Evolutionary conservation across 2,113 vertebrate species (phyloP).

Genomic region (Notechis scutatus): DNA sequence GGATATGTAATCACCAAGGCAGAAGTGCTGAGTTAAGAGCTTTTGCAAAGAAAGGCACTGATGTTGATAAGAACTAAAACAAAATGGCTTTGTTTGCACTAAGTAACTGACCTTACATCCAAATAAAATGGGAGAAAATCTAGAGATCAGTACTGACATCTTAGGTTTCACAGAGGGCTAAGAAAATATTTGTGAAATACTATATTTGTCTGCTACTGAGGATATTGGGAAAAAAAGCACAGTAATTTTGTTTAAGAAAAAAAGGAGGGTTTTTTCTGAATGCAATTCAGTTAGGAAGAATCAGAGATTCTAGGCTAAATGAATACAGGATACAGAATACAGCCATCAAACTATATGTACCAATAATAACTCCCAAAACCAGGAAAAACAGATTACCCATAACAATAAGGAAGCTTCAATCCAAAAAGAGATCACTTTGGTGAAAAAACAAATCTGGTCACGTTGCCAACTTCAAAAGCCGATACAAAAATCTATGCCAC

Average conservation of each 20-base stretch:
- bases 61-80: constrained; percentile 47
- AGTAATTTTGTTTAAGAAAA: constrained; percentile 37
- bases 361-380: too few species aligned
- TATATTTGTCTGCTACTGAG: constrained; percentile 31
- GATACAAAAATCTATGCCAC: too few species aligned
- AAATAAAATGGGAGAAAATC: constrained; percentile 51
- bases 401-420: too few species aligned
- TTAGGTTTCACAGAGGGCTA: constrained; percentile 33
- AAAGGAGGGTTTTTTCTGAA: constrained; percentile 31
- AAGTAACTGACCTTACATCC: constrained; percentile 49
- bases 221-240: constrained; percentile 20
- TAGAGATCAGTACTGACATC: constrained; percentile 41
- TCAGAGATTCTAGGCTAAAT: not conserved
- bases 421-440: too few species aligned
- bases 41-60: constrained; percentile 40
- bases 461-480: too few species aligned
- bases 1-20: constrained; percentile 36
- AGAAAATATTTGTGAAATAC: constrained; percentile 44
- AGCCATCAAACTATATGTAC: too few species aligned
- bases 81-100: constrained; percentile 52
- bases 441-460: too few species aligned
- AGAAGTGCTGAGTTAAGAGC: constrained; percentile 51
- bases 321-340: not conserved
- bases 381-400: too few species aligned
- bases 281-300: constrained; percentile 20